Evolutionary conservation across 2,113 vertebrate genomes (phyloP).

Genomic region (Herpetotheres cachinnans): DNA sequence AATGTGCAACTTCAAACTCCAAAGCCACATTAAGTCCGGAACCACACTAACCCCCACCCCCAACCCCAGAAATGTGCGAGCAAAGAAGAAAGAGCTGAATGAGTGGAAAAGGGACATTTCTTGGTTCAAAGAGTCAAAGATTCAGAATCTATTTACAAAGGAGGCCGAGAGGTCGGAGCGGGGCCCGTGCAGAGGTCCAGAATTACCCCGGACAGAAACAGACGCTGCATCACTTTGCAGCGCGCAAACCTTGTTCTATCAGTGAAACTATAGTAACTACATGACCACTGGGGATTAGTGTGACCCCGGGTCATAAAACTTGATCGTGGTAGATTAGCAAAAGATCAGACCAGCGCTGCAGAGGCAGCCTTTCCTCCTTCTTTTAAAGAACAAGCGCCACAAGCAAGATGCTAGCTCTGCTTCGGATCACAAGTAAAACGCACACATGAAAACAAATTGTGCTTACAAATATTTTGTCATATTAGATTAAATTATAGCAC

Average conservation of each 20-base stretch:
- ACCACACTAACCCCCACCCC: not conserved
- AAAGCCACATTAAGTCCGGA: not conserved
- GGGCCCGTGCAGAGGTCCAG: not conserved
- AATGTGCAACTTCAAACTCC: not conserved
- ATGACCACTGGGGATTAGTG: slow-evolving; percentile 39
- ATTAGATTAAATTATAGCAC: slow-evolving; percentile 55
- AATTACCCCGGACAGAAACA: not conserved
- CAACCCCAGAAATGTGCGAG: rapidly evolving
- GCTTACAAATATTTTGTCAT: slow-evolving; percentile 70
- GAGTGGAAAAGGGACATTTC: not conserved
- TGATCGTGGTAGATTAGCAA: slow-evolving; percentile 34
- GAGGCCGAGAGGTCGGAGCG: not conserved
- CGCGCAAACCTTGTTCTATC: slow-evolving; percentile 3
- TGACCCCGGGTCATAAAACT: slow-evolving; percentile 46
- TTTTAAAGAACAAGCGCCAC: not conserved
- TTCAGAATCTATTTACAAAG: not conserved
- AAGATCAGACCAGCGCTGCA: not conserved
- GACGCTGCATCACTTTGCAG: not conserved
- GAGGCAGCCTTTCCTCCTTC: not conserved
- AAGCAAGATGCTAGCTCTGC: not conserved
- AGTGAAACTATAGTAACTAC: slow-evolving; percentile 61
- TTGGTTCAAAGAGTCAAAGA: slow-evolving; percentile 39
- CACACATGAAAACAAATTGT: slow-evolving; percentile 18
- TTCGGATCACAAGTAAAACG: not conserved
- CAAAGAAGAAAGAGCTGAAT: not conserved